These are phyloP conservation scores for Patiria miniata DNA, from an alignment of 35 echinoderm and acorn worm species.

Conservation along the genomic window DNA sequence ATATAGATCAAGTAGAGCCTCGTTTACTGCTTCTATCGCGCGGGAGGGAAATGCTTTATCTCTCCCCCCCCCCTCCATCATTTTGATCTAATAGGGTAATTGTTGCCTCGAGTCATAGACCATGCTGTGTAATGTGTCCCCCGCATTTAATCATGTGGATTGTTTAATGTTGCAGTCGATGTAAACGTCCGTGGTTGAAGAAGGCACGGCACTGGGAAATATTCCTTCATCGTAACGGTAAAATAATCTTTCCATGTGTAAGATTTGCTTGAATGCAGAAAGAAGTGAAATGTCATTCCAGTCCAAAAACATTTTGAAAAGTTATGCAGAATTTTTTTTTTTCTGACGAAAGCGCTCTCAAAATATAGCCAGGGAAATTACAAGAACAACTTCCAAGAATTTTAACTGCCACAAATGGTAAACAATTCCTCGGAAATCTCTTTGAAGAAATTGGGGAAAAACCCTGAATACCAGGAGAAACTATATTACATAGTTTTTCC, in stretches of 20 bases:
- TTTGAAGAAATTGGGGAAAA: no score
- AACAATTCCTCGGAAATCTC: no score
- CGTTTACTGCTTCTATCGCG: not conserved
- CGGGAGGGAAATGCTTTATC: not conserved
- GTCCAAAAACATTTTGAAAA: not conserved
- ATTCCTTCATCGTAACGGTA: not conserved
- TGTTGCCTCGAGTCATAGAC: not conserved
- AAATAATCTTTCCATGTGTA: not conserved
- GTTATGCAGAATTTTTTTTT: not conserved
- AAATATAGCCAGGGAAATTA: no score
- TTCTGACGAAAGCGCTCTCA: no score
- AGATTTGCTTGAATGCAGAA: not conserved
- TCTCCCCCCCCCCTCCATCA: not conserved
- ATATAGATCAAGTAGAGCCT: not conserved
- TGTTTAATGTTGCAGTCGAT: constrained; percentile 8
- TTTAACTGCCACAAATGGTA: no score
- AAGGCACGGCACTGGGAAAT: not conserved
- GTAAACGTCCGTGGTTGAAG: not conserved
- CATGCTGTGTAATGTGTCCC: not conserved
- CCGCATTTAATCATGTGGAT: not conserved
- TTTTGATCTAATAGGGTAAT: constrained; percentile 11
- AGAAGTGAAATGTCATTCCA: not conserved
- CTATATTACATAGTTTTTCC: no score
- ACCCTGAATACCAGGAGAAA: no score
- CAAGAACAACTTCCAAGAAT: no score